phyloP scores from a whole-genome alignment of 1,140 invertebrate species.

The Dufourea novaeangliae region DNA sequence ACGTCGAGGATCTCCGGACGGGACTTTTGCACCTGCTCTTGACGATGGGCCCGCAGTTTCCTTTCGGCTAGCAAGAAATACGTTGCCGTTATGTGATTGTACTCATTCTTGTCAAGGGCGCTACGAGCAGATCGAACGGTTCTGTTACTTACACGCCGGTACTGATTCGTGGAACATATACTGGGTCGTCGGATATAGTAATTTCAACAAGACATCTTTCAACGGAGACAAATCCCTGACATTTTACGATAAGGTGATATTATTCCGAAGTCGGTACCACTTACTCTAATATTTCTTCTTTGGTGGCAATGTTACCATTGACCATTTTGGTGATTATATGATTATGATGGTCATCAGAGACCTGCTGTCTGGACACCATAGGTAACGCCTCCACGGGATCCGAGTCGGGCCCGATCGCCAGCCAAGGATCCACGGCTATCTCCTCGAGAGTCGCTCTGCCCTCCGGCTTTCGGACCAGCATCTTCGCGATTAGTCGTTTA shows the following conservation, averaged over 20 bases:
- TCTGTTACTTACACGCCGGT: background rate
- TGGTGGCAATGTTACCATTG: slow-evolving; percentile 95
- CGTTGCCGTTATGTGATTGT: slow-evolving; percentile 99
- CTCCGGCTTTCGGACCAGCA: slow-evolving; percentile 96
- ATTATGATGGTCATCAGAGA: slow-evolving; percentile 95
- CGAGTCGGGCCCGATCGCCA: slow-evolving; percentile 82
- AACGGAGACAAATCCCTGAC: background rate
- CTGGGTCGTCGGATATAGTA: background rate
- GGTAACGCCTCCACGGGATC: slow-evolving; percentile 86
- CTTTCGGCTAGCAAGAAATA: slow-evolving; percentile 98
- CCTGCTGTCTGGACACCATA: slow-evolving; percentile 90
- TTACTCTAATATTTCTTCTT: slow-evolving; percentile 96
- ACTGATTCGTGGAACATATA: background rate
- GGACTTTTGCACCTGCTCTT: slow-evolving; percentile 83
- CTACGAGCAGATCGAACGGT: slow-evolving; percentile 81
- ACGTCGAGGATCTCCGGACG: slow-evolving; percentile 73
- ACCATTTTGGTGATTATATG: slow-evolving; percentile 98
- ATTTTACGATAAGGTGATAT: background rate
- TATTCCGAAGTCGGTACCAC: slow-evolving; percentile 67
- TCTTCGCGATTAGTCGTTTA: slow-evolving; percentile 92
- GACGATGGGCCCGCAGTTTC: slow-evolving; percentile 89
- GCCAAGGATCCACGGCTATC: slow-evolving; percentile 95
- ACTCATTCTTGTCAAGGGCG: slow-evolving; percentile 96
- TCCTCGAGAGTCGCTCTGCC: slow-evolving; percentile 93
- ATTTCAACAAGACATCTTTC: background rate